Evolutionary conservation across 1,140 invertebrate genomes (phyloP).

Genomic region (Megathymus violae): DNA sequence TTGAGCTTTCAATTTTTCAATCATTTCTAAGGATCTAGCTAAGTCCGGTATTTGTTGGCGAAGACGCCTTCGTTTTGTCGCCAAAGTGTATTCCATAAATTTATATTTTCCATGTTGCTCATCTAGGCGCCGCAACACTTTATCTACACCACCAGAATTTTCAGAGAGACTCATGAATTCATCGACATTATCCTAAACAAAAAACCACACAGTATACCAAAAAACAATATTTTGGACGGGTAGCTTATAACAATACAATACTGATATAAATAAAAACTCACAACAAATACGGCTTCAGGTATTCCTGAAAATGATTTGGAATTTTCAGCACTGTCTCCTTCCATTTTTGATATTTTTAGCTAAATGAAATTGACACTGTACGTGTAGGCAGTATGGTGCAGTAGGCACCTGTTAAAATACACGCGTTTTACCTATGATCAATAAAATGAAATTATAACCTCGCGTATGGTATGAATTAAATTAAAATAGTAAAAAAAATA

Average conservation of each 20-base stretch:
- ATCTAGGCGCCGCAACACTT: constrained; percentile 93
- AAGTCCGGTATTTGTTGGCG: constrained; percentile 97
- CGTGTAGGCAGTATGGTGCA: background rate
- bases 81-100: constrained; percentile 97
- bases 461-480: too few species aligned
- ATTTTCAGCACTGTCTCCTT: constrained; percentile 68
- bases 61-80: constrained; percentile 92
- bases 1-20: constrained; percentile 93
- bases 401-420: constrained; percentile 18
- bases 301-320: constrained; percentile 90
- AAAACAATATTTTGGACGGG: too few species aligned
- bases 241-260: background rate
- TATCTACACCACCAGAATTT: constrained; percentile 91
- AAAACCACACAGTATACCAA: too few species aligned
- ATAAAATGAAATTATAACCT: too few species aligned
- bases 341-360: constrained; percentile 57
- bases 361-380: constrained; percentile 10
- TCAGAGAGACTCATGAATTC: constrained; percentile 94
- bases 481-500: too few species aligned
- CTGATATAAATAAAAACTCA: constrained; percentile 75
- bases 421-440: background rate
- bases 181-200: constrained; percentile 98
- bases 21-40: constrained; percentile 95
- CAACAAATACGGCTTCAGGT: constrained; percentile 92
- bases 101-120: constrained; percentile 98